A percentile compares a stretch with the other conserved stretches of the same genome.
These are phyloP conservation scores for Abrostola triplasia DNA, from an alignment of 2,888 invertebrate genomes.

Conservation along the genomic window DNA sequence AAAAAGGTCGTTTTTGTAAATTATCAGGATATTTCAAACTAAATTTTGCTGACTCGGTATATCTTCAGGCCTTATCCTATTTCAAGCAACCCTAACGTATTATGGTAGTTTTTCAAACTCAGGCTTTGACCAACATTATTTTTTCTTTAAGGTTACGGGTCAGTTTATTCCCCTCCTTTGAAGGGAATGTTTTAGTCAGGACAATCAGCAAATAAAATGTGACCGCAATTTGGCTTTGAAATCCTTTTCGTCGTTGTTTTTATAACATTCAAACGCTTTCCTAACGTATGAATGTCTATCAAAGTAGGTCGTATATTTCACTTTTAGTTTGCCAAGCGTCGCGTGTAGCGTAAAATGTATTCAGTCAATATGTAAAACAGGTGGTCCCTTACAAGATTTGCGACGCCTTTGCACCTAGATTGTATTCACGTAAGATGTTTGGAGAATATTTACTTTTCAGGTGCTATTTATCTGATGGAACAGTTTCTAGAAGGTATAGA, in stretches of 20 bases:
- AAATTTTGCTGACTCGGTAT: no score
- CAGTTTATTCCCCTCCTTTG: no score
- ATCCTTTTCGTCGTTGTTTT: conserved; percentile 6
- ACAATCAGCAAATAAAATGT: background rate
- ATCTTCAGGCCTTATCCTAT: no score
- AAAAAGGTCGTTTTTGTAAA: no score
- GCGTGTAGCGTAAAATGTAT: conserved; percentile 37
- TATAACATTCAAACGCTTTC: conserved; percentile 26
- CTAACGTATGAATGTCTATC: conserved; percentile 39
- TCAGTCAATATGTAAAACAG: conserved; percentile 51
- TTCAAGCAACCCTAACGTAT: no score
- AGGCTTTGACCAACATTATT: no score
- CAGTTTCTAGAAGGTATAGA: background rate
- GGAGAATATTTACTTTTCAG: conserved; percentile 26
- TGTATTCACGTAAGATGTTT: conserved; percentile 16
- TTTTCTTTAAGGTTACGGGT: no score
- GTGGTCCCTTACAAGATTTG: conserved; percentile 21
- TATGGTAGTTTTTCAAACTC: no score
- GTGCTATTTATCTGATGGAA: conserved; percentile 21
- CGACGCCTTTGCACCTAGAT: conserved; percentile 24
- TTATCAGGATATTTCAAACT: no score
- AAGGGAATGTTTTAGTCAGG: no score
- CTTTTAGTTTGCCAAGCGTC: conserved; percentile 39
- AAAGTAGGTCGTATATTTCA: conserved; percentile 37
- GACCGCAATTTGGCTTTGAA: background rate